Percentiles rank a stretch among this genome's conserved stretches.
phyloP scores from a whole-genome alignment of 2,113 vertebrate genomes.

The Triplophysa tibetana region DNA sequence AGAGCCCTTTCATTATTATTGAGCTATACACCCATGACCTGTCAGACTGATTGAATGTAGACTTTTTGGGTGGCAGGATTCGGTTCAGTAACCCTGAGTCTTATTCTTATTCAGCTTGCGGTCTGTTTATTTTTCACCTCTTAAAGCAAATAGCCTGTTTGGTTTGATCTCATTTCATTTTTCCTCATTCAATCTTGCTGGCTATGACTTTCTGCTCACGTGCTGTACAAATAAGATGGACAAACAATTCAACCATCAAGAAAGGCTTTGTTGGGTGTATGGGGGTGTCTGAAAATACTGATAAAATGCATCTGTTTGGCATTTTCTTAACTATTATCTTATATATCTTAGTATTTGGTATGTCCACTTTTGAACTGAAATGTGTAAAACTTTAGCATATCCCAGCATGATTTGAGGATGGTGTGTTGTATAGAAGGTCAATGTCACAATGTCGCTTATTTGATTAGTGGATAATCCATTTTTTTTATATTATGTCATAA shows the following conservation, averaged over 20 bases:
- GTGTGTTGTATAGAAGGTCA: too few relatives aligned
- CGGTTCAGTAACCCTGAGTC: neutral
- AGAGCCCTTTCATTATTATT: slow-evolving; percentile 28
- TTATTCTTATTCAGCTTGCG: slow-evolving; percentile 9
- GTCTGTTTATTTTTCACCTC: slow-evolving; percentile 7
- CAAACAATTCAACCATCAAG: neutral
- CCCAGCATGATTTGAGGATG: too few relatives aligned
- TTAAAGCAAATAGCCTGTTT: neutral
- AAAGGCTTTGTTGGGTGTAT: neutral
- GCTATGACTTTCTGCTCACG: neutral
- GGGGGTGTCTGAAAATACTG: neutral
- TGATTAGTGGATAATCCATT: too few relatives aligned
- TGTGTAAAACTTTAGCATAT: too few relatives aligned
- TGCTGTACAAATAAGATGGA: neutral
- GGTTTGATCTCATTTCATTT: neutral
- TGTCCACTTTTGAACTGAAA: neutral
- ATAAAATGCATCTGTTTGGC: neutral
- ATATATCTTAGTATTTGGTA: neutral
- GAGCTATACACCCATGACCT: slow-evolving; percentile 30
- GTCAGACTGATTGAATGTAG: slow-evolving; percentile 30
- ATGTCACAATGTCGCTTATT: too few relatives aligned
- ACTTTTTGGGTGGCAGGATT: neutral
- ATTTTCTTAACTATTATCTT: neutral
- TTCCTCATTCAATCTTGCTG: neutral
- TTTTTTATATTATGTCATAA: too few relatives aligned